Evolutionary conservation across 2,797 vertebrate genomes (phyloP).

Genomic region (Parotocinclus haroldoi): DNA sequence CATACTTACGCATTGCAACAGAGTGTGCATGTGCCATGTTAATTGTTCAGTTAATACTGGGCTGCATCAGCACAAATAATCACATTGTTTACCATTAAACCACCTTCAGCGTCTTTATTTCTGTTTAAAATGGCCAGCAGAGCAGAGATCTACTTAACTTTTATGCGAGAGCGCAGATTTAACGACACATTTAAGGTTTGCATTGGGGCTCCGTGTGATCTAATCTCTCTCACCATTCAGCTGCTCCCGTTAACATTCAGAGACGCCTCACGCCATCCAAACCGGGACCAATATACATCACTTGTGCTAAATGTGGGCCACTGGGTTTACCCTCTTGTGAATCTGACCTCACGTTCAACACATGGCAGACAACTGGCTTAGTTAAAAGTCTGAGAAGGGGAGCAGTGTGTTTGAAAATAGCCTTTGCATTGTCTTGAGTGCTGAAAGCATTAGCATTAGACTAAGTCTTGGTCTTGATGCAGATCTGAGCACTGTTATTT

Average conservation of each 20-base stretch:
- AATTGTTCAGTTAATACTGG: constrained; percentile 29
- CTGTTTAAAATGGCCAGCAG: constrained; percentile 10
- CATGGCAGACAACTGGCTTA: constrained; percentile 46
- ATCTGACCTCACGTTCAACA: too few species aligned
- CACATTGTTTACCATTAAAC: constrained; percentile 16
- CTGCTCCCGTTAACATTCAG: constrained; percentile 33
- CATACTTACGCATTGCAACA: not conserved
- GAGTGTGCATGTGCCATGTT: constrained; percentile 12
- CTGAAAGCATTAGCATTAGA: constrained; percentile 63
- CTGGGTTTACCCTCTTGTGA: constrained; percentile 27
- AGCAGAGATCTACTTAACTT: constrained; percentile 33
- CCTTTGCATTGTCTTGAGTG: constrained; percentile 63
- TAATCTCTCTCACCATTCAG: constrained; percentile 28
- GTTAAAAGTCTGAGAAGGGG: constrained; percentile 61
- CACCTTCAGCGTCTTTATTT: constrained; percentile 2
- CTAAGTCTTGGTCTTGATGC: constrained; percentile 54
- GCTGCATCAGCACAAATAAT: constrained; percentile 16
- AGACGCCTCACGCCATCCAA: constrained; percentile 27
- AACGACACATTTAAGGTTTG: constrained; percentile 36
- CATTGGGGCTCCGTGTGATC: constrained; percentile 51
- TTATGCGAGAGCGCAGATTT: constrained; percentile 31
- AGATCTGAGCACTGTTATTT: constrained; percentile 51
- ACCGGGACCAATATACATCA: constrained; percentile 52
- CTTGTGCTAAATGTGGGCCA: constrained; percentile 51
- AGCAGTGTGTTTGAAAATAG: constrained; percentile 63